A percentile compares a stretch with the other conserved stretches of the same genome.
Evolutionary conservation across 1,140 invertebrate genomes (phyloP).

Genomic region (Samia ricini): DNA sequence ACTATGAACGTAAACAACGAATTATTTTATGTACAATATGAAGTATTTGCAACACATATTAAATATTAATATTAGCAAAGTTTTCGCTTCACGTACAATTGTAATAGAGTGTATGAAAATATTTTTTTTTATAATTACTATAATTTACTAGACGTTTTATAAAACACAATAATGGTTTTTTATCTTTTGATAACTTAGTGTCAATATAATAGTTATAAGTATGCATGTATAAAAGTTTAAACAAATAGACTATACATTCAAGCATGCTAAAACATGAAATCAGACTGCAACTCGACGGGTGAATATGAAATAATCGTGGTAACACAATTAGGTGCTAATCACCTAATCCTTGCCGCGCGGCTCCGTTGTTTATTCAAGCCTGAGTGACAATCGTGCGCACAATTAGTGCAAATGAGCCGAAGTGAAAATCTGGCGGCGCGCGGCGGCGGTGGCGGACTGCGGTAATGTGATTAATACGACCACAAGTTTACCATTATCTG

Average conservation of each 20-base stretch:
- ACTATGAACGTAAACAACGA: too few species aligned
- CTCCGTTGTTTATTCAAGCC: conserved; percentile 75
- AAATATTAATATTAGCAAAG: too few species aligned
- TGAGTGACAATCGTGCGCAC: conserved; percentile 75
- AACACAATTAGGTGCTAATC: conserved; percentile 74
- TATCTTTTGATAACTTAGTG: too few species aligned
- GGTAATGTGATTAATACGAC: conserved; percentile 68
- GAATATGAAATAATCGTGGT: conserved; percentile 72
- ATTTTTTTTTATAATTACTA: too few species aligned
- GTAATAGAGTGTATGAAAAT: too few species aligned
- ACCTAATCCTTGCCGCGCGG: conserved; percentile 73
- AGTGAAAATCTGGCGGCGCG: conserved; percentile 71
- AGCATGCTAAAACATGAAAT: conserved; percentile 62
- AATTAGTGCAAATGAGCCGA: conserved; percentile 76
- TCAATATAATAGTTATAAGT: too few species aligned
- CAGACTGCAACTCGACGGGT: conserved; percentile 56
- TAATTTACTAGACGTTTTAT: too few species aligned
- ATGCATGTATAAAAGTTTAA: not conserved
- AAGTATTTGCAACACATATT: too few species aligned
- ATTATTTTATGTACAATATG: too few species aligned
- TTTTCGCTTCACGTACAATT: too few species aligned
- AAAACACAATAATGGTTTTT: too few species aligned
- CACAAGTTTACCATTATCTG: conserved; percentile 60
- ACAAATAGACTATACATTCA: conserved; percentile 47
- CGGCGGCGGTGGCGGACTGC: conserved; percentile 29